Evolutionary conservation across 1,140 invertebrate species (phyloP), one percentile per base, ranked within the genome.

Genomic region (Caenorhabditis remanei): DNA sequence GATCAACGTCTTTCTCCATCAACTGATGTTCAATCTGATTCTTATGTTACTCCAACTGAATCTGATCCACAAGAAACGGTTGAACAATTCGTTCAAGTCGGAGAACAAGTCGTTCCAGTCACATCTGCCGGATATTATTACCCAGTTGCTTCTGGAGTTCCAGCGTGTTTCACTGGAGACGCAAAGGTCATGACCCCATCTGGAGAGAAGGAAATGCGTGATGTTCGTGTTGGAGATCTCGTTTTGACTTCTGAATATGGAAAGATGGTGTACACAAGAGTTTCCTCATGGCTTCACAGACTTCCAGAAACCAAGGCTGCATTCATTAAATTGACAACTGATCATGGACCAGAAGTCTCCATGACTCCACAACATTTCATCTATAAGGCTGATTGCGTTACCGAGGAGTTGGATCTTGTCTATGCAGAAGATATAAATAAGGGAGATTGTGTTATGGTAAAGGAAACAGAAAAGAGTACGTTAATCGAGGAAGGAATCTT

Each of bases 321-420:
- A n/a, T 90, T 90, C 75, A 85, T 90, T 24, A 87, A 85, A 21
- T 11, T 90, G 4, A 55, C 90, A 14, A 88, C 88, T 13, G 84
- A 75, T n/a, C 32, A 88, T 21, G 90, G 89, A 58, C 61, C 56
- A 48, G 63, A 63, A 21, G 48, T 90, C 9, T 85, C 88, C 21
- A 48, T 90, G 40, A 90, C 89, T 83, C 88, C 88, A 13, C 88
- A 89, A 56, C 90, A 90, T 86, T 90, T 90, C 83, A 89, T 90
- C 55, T 90, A 90, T 79, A 87, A 79, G 84, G 87, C 86, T 87
- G 32, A 71, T 19, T 63, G 56, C 19, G 41, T 50, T 24, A 83
- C 53, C 9, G 75, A 63, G 16, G 82, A 21, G 50, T 19, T 21
- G 13, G 21, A 89, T 32, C 84, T 88, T 46, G 87, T 90, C 40